Conservation (phyloP, 1,140 invertebrate genomes). For the Pararge aegeria region DNA sequence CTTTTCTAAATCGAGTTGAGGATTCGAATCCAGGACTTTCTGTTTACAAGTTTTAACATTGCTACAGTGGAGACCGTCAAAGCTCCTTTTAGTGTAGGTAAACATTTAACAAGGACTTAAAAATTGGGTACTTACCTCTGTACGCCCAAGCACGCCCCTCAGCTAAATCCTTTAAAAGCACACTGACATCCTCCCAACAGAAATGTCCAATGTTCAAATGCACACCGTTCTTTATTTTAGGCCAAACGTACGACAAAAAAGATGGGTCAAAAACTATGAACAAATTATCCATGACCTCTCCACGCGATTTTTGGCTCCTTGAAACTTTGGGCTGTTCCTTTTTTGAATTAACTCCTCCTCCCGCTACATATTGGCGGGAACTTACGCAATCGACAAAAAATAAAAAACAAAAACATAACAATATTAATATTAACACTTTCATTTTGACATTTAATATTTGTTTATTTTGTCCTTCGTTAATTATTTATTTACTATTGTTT, state of each 20-base stretch:
- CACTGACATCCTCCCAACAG: conserved; percentile 66
- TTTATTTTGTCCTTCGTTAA: conserved; percentile 6
- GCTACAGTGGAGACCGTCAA: too few species aligned
- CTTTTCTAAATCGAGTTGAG: too few species aligned
- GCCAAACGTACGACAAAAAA: conserved; percentile 74
- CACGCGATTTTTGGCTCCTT: conserved; percentile 38
- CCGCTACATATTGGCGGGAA: conserved; percentile 37
- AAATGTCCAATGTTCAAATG: conserved; percentile 55
- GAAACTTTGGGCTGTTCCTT: conserved; percentile 38
- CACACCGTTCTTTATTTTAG: conserved; percentile 71
- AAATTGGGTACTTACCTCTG: conserved; percentile 66
- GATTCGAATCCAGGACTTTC: too few species aligned
- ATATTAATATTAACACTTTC: conserved; percentile 37
- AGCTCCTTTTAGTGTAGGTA: too few species aligned
- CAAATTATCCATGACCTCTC: conserved; percentile 60
- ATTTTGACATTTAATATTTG: conserved; percentile 32
- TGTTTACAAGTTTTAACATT: too few species aligned
- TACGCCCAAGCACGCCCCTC: conserved; percentile 72
- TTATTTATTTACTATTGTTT: conserved; percentile 10
- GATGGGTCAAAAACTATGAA: conserved; percentile 71
- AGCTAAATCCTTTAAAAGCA: conserved; percentile 64
- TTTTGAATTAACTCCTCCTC: conserved; percentile 33
- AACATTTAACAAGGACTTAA: too few species aligned
- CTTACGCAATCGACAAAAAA: conserved; percentile 31
- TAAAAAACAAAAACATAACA: conserved; percentile 43